Conservation (phyloP, 1,140 invertebrate species). For the Drosophila murphyi region DNA sequence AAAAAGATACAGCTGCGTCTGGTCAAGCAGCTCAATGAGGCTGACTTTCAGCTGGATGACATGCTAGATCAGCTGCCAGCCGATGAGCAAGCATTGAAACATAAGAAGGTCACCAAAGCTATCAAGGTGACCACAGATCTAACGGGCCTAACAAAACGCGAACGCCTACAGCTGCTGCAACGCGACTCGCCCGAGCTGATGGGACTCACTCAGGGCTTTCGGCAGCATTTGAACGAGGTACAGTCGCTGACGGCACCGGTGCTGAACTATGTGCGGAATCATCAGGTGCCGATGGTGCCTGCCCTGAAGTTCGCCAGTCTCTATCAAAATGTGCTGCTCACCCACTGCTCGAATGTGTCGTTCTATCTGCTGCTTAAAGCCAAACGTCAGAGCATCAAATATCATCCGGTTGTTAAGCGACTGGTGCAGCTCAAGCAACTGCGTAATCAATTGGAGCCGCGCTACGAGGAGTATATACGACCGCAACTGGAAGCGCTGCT, state of each 20-base stretch:
- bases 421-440: constrained; percentile 92
- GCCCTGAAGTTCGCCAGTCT: constrained; percentile 87
- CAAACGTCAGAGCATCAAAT: constrained; percentile 88
- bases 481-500: constrained; percentile 88
- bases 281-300: constrained; percentile 82
- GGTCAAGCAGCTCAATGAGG: constrained; percentile 91
- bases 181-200: constrained; percentile 94
- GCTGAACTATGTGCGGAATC: constrained; percentile 87
- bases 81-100: constrained; percentile 51
- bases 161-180: constrained; percentile 90
- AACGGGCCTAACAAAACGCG: constrained; percentile 89
- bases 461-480: constrained; percentile 85
- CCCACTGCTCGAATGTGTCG: constrained; percentile 93
- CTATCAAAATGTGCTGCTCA: constrained; percentile 90
- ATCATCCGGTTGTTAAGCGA: constrained; percentile 94
- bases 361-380: constrained; percentile 94
- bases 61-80: constrained; percentile 14
- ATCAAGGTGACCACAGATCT: constrained; percentile 87
- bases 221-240: constrained; percentile 89
- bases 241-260: constrained; percentile 88
- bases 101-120: constrained; percentile 85
- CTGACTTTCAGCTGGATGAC: constrained; percentile 91
- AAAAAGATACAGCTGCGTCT: constrained; percentile 91
- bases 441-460: constrained; percentile 88
- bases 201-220: constrained; percentile 90